Base-by-base conservation (phyloP, 1,140 invertebrate species). In the Trinorchestia longiramus region DNA sequence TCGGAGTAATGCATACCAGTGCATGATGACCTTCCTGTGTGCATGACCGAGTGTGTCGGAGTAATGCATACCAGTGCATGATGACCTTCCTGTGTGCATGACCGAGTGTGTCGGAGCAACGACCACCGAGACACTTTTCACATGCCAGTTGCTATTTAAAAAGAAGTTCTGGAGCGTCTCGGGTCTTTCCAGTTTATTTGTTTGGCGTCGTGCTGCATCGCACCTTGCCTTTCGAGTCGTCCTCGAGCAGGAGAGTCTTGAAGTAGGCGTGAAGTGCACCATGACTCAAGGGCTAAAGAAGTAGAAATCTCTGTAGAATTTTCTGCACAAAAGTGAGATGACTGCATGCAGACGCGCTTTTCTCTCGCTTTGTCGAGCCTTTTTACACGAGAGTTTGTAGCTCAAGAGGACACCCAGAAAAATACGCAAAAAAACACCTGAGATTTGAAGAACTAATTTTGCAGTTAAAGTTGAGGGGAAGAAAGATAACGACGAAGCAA, bases 291-390 rank as follows among this genome's bases (percentile, higher is more conserved):
- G 88, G 88, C 88, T 42, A 43, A 90, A 43, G 88, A 90, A 90
- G 88, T 90, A 90, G 43, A 90, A 90, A 90, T 90, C 88, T 90
- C 88, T 90, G 88, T 90, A 90, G 88, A 90, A 90, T 90, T 90
- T 90, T 8, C 62, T 77, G 15, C 62, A 77, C 62, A 77, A 77
- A 77, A 77, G 62, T 77, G 62, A 77, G 62, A 77, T 77, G 62
- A 77, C 62, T 77, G 62, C 62, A 77, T 11, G 15, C 15, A 77
- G 62, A 77, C 62, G 62, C 62, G 8, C 62, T 77, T 77, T 77
- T 77, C 62, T 77, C 62, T 77, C 62, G 62, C 62, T 36, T 77
- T 77, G 15, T 36, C 36, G 15, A 15, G 11, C 28, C 36, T 77
- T 77, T 77, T 77, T 23, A 36, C 62, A 77, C 28, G 36, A 28